A percentile compares a stretch with the other conserved stretches of the same genome.
These are phyloP conservation scores for Wasmannia auropunctata DNA, from an alignment of 1,140 invertebrate species.

Conservation along the genomic window DNA sequence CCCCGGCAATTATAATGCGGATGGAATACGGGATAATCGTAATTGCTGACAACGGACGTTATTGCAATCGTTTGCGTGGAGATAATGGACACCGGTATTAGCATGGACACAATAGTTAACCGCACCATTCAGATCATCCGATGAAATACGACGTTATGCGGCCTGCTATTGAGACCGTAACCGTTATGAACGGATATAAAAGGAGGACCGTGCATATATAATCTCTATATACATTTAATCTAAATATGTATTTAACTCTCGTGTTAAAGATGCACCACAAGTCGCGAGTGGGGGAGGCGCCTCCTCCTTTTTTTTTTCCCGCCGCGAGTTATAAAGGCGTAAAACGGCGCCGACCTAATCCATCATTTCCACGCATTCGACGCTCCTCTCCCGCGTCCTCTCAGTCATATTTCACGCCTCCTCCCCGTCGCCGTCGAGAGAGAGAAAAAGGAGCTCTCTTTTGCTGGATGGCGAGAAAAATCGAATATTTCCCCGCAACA, in stretches of 20 bases:
- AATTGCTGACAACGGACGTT: conserved; percentile 26
- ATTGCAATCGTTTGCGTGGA: conserved; percentile 17
- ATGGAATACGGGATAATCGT: conserved; percentile 22
- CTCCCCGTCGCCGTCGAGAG: background rate
- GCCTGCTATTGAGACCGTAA: background rate
- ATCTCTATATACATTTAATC: too few species aligned
- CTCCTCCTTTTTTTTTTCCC: background rate
- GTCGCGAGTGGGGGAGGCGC: background rate
- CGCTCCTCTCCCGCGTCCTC: background rate
- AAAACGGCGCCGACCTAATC: conserved; percentile 32
- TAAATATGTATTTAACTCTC: background rate
- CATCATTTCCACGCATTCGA: conserved; percentile 45
- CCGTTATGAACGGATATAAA: background rate
- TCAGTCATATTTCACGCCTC: conserved; percentile 32
- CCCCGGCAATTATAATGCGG: background rate
- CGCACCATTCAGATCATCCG: background rate
- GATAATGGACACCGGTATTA: conserved; percentile 33
- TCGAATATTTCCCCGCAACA: conserved; percentile 35
- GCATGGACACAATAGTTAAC: conserved; percentile 8
- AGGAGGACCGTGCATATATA: background rate
- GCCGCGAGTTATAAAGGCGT: background rate
- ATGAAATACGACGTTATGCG: background rate
- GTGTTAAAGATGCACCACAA: background rate
- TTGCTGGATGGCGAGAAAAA: conserved; percentile 33
- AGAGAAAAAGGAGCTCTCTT: conserved; percentile 12